Conservation (phyloP, 1,140 invertebrate species). For the Drosophila ercepeae region DNA sequence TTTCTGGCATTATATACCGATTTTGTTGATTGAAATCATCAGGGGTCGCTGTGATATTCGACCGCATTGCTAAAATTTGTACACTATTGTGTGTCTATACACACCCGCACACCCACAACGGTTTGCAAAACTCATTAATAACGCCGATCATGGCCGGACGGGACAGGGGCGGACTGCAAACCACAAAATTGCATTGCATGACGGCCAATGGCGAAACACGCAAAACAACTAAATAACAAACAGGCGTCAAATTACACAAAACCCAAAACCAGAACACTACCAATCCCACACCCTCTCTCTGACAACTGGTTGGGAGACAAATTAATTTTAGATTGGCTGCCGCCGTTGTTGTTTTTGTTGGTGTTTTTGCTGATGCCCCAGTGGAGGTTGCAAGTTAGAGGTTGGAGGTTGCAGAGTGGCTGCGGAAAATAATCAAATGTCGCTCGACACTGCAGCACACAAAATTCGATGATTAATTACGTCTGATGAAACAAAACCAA, state of each 20-base stretch:
- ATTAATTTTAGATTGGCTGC: conserved; percentile 76
- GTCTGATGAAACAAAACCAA: conserved; percentile 44
- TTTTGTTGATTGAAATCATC: conserved; percentile 28
- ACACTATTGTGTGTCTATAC: too few species aligned
- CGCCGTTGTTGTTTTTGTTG: conserved; percentile 35
- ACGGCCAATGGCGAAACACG: conserved; percentile 61
- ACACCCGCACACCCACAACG: conserved; percentile 2
- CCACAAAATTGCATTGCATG: conserved; percentile 82
- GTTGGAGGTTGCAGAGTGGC: background rate
- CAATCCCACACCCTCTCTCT: conserved; percentile 2
- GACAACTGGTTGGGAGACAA: conserved; percentile 38
- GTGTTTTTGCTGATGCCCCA: background rate
- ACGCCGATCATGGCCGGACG: conserved; percentile 25
- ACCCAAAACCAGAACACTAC: conserved; percentile 60
- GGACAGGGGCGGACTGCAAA: conserved; percentile 45
- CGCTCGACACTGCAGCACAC: conserved; percentile 47
- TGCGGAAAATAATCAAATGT: conserved; percentile 75
- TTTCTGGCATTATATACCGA: conserved; percentile 52
- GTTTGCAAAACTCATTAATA: conserved; percentile 75
- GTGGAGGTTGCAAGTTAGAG: background rate
- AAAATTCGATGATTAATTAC: conserved; percentile 75
- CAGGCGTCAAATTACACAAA: conserved; percentile 80
- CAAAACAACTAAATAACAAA: conserved; percentile 81
- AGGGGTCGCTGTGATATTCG: conserved; percentile 1
- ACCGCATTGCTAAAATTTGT: conserved; percentile 16